Evolutionary conservation across 1,140 invertebrate genomes (phyloP).

Genomic region (Danaus melanippus): DNA sequence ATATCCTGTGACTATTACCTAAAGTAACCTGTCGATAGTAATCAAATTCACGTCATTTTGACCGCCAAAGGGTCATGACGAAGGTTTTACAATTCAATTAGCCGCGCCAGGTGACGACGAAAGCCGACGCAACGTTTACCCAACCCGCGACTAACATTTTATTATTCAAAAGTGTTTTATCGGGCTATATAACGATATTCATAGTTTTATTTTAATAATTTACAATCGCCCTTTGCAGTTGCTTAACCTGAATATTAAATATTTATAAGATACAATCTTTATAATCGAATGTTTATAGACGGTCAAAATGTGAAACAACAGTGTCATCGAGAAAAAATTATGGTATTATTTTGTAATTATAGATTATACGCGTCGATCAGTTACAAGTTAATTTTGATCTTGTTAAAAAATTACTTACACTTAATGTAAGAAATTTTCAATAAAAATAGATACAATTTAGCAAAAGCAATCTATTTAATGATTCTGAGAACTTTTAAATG

Average conservation of each 20-base stretch:
- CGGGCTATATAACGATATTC: constrained; percentile 43
- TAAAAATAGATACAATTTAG: no score
- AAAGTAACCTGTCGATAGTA: constrained; percentile 57
- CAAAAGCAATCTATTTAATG: no score
- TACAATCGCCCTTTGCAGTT: constrained; percentile 27
- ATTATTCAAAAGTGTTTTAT: constrained; percentile 56
- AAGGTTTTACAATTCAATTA: constrained; percentile 70
- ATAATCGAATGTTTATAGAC: constrained; percentile 32
- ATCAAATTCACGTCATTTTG: constrained; percentile 53
- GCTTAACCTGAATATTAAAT: constrained; percentile 28
- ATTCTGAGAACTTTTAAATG: no score
- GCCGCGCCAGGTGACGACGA: constrained; percentile 56
- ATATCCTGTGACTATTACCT: constrained; percentile 38
- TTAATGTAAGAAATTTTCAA: no score
- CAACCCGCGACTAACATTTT: constrained; percentile 34
- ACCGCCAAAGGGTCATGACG: constrained; percentile 59
- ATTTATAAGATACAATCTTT: constrained; percentile 25
- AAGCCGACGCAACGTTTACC: constrained; percentile 31
- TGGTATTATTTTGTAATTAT: constrained; percentile 22
- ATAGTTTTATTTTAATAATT: constrained; percentile 43
- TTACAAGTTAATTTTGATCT: constrained; percentile 9
- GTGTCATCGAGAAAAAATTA: constrained; percentile 23
- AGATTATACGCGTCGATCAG: constrained; percentile 16
- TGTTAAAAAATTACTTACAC: no score
- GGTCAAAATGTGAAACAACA: constrained; percentile 15